Base-by-base conservation (phyloP, 2,113 vertebrate genomes). In the Pyrgilauda ruficollis region DNA sequence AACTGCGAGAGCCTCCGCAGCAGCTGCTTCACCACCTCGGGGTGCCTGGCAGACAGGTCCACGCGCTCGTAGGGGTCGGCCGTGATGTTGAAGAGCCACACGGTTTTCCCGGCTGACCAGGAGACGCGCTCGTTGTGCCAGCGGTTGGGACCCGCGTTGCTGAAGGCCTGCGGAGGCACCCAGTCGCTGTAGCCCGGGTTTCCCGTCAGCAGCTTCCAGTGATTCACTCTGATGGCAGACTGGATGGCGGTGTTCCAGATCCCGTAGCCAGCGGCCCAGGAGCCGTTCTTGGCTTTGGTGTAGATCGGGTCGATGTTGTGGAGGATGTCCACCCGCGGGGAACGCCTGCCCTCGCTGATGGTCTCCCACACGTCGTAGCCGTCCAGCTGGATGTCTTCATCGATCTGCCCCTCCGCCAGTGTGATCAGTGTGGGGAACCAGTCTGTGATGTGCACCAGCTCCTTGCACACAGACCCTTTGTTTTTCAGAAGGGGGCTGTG, bases 71-170 rank as follows among this genome's bases (percentile, higher is more conserved):
- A 99, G 0, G 99, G 99, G 91, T 99, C 99, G 0, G 99, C 99
- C 1, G 98, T 99, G 96, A 99, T 99, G 97, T 99, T 99, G 97
- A 99, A 99, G 43, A 99, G 98, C 99, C 99, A 99, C n/a, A 99
- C 76, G 0, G 99, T 99, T 90, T 99, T 99, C 11, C 99, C 99
- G 3, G 98, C 97, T 2, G 98, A 98, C 98, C 98, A 98, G 15
- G 97, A 98, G 22, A 99, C 96, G 0, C 98, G 98, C 73, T 99
- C 99, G 0, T 98, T 99, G 92, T 99, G 99, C 98, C 98, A 99
- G 79, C 99, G 99, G 79, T 97, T 99, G 43, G 98, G 98, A 2
- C 99, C 98, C 4, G 96, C 94, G 33, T 98, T 98, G 70, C 97
- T 98, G 97, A 99, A 99, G 31, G 99, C 98, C 97, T 99, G 99